phyloP scores from a whole-genome alignment of 2,888 invertebrate species.

The Ptilodon capucinus region DNA sequence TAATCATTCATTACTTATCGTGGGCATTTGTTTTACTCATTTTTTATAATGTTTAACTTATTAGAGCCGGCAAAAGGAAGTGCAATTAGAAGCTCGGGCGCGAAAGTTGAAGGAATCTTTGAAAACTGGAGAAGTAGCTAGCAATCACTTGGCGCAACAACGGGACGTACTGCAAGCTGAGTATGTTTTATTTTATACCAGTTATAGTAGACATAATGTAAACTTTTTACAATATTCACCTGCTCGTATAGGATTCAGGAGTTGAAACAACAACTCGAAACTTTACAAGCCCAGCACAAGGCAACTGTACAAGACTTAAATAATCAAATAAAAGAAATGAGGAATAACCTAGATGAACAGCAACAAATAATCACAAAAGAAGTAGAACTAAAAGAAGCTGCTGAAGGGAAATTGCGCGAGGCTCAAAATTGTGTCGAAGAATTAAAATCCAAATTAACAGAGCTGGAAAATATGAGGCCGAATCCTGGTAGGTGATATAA shows the following conservation, averaged over 20 bases:
- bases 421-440: conserved; percentile 51
- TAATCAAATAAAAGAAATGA: conserved; percentile 55
- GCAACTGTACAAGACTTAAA: conserved; percentile 50
- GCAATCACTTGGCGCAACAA: conserved; percentile 61
- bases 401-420: conserved; percentile 46
- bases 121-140: conserved; percentile 70
- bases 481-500: conserved; percentile 52
- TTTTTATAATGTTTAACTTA: neutral
- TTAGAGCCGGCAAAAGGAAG: conserved; percentile 72
- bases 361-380: conserved; percentile 41
- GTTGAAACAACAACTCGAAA: conserved; percentile 62
- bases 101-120: conserved; percentile 71
- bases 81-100: conserved; percentile 69
- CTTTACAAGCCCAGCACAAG: conserved; percentile 52
- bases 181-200: conserved; percentile 42
- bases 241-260: conserved; percentile 54
- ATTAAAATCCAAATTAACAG: conserved; percentile 55
- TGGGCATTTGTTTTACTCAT: neutral
- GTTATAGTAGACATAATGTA: neutral
- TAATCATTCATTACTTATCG: neutral
- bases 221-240: neutral
- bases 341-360: conserved; percentile 51
- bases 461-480: conserved; percentile 59
- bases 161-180: conserved; percentile 62
- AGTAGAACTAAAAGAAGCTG: conserved; percentile 43